These are phyloP conservation scores for Saguinus midas DNA, from an alignment of 2,113 vertebrate species.

Conservation along the genomic window DNA sequence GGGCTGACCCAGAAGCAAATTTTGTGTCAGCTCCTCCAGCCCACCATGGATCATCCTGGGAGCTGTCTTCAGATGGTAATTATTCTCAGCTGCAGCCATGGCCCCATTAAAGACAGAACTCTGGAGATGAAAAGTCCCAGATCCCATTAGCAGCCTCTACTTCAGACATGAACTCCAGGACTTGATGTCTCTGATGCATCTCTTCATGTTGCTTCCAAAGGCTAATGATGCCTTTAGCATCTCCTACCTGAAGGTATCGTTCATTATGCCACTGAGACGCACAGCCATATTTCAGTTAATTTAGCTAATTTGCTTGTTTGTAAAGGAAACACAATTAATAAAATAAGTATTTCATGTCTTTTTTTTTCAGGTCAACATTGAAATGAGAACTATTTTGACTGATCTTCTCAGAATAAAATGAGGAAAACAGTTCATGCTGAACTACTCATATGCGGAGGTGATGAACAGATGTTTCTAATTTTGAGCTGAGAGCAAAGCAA, in stretches of 20 bases:
- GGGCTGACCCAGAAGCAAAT: not conserved
- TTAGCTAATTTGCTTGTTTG: not conserved
- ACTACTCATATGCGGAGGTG: not conserved
- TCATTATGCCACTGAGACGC: not conserved
- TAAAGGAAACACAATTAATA: slow-evolving; percentile 19
- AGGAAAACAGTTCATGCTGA: not conserved
- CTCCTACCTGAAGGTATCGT: not conserved
- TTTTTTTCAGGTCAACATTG: not conserved
- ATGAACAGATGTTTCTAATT: slow-evolving; percentile 48
- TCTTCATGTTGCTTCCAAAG: slow-evolving; percentile 46
- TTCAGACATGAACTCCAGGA: not conserved
- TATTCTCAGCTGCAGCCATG: not conserved
- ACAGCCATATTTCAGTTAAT: not conserved
- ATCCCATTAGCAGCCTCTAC: slow-evolving; percentile 9
- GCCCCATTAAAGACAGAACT: not conserved
- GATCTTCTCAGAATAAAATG: not conserved
- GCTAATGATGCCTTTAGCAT: slow-evolving; percentile 18
- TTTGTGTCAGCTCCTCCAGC: not conserved
- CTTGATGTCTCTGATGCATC: not conserved
- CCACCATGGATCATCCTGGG: rapidly evolving
- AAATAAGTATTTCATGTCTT: not conserved
- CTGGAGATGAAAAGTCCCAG: not conserved
- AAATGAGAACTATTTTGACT: not conserved
- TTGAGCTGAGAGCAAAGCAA: slow-evolving; percentile 2
- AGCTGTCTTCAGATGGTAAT: not conserved